phyloP scores from a whole-genome alignment of 2,113 vertebrate species.

The Capra hircus region DNA sequence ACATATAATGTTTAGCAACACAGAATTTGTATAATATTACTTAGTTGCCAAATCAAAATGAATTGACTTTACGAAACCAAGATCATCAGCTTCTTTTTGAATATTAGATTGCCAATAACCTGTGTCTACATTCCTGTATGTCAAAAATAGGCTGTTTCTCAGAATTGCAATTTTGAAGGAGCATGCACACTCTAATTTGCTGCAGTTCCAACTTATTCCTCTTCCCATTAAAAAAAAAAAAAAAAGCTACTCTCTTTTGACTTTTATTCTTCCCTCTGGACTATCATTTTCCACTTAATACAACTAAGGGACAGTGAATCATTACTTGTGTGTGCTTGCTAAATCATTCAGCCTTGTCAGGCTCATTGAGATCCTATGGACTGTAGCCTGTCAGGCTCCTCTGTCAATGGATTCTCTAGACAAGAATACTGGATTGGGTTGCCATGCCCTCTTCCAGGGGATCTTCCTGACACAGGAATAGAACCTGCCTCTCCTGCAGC shows the following conservation, averaged over 20 bases:
- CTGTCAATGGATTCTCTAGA: neutral
- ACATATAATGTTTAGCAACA: neutral
- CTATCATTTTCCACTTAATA: neutral
- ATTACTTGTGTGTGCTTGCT: neutral
- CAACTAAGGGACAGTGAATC: neutral
- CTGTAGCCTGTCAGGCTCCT: neutral
- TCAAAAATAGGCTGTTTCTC: neutral
- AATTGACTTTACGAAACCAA: neutral
- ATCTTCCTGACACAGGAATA: neutral
- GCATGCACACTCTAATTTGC: rapidly evolving
- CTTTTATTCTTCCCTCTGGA: neutral
- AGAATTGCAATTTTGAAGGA: neutral
- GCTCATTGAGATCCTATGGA: neutral
- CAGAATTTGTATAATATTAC: neutral
- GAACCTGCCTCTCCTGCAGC: neutral
- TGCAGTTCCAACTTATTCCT: neutral
- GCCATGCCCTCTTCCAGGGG: neutral
- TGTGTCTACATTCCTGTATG: neutral
- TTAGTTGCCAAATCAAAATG: neutral
- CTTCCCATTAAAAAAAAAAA: neutral
- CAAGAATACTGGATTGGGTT: neutral
- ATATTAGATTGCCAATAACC: neutral
- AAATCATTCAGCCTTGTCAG: neutral
- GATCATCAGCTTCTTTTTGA: neutral
- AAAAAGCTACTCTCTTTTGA: neutral